Percentiles rank a stretch among this genome's conserved stretches.
Conservation (phyloP, 2,797 vertebrate genomes). For the Labroides dimidiatus region DNA sequence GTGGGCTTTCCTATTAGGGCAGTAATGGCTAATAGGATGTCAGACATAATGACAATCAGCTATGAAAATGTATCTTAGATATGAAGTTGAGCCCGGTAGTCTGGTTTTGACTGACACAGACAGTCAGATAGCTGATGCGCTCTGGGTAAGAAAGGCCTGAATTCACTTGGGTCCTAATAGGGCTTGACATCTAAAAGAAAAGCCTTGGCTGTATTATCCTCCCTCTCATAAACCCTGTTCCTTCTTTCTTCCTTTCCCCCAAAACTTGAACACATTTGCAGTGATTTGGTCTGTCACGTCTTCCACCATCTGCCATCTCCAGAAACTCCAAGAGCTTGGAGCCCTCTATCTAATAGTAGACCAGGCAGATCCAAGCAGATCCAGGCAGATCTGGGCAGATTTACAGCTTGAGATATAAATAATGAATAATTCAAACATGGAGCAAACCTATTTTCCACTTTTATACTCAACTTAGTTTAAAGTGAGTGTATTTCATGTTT, state of each 20-base stretch:
- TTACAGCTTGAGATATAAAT: not conserved
- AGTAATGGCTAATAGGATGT: slow-evolving; percentile 66
- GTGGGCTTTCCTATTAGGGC: slow-evolving; percentile 33
- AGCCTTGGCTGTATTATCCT: not conserved
- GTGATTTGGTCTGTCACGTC: slow-evolving; percentile 11
- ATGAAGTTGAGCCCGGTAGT: slow-evolving; percentile 48
- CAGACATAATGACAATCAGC: slow-evolving; percentile 67
- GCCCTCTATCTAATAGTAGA: slow-evolving; percentile 10
- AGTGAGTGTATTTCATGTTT: no score
- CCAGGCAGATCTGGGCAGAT: slow-evolving; percentile 16
- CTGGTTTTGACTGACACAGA: slow-evolving; percentile 49
- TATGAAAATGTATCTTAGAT: slow-evolving; percentile 65
- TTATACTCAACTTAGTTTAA: no score
- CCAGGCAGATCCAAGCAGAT: no score
- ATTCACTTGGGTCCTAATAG: not conserved
- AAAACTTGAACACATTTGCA: slow-evolving; percentile 11
- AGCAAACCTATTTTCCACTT: no score
- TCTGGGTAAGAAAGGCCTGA: slow-evolving; percentile 7
- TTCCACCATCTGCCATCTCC: slow-evolving; percentile 38
- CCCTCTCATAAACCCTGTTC: not conserved
- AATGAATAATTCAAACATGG: no score
- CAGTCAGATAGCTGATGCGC: not conserved
- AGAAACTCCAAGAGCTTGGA: slow-evolving; percentile 20
- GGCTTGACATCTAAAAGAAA: slow-evolving; percentile 16
- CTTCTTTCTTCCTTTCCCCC: slow-evolving; percentile 12